Evolutionary conservation across 2,888 invertebrate genomes (phyloP), one percentile per base, ranked within the genome.

Genomic region (Tenthredo scrophulariae): DNA sequence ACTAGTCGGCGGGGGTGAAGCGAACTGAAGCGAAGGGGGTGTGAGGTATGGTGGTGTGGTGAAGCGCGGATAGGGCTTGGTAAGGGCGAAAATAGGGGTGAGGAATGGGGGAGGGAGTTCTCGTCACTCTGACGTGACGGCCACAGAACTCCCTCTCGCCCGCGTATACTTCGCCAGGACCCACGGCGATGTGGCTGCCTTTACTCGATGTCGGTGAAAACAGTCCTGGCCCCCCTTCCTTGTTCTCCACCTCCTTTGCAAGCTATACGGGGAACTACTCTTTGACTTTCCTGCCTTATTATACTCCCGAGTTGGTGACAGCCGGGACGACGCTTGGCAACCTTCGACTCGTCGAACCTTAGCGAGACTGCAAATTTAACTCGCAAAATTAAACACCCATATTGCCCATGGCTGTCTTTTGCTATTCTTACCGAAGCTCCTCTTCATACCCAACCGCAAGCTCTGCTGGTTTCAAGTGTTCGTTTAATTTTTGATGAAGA

Each of bases 91-190:
- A 75, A 87, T 87, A 85, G 77, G 83, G 86, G 85, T 84, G 84
- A 85, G 86, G 88, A 86, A 88, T 88, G 87, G 89, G 90, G 89
- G 88, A 88, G 87, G 86, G 89, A 90, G 89, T 90, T 90, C 89
- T 89, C 89, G 90, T 91, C 90, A 90, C 90, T 89, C 90, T 89
- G 89, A 87, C 91, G 90, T 91, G 91, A 91, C 91, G 91, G 91
- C 80, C 80, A 80, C 80, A 83, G 83, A 83, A 83, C 83, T 83
- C 83, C 83, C 83, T 83, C 65, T 15, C 72, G 29, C 46, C 67
- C 80, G 46, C 67, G 37, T 62, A 62, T 65, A 62, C 43, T 80
- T 58, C 80, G 58, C 67, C 83, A 40, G 67, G 43, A 67, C 83
- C 46, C 22, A 46, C 83, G 83, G 40, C 83, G 67, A 50, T 67